A percentile compares a stretch with the other conserved stretches of the same genome.
These are phyloP conservation scores for Oikopleura dioica DNA, from an alignment of 23 tunicate genomes.

Conservation along the genomic window DNA sequence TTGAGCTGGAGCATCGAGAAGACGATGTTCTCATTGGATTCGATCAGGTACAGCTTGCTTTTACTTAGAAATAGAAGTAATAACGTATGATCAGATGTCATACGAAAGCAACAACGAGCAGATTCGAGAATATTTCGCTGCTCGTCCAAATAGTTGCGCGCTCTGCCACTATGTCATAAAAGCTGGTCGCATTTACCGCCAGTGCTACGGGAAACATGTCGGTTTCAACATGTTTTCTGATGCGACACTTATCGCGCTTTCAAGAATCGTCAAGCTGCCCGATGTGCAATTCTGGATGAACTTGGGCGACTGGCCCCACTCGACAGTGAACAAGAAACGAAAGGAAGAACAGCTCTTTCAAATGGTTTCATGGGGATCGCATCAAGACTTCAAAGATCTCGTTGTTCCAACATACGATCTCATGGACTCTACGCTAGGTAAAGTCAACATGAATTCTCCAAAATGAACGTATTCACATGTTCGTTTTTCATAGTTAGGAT, in stretches of 20 bases:
- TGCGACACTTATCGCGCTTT: constrained; percentile 31
- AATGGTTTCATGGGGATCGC: constrained; percentile 78
- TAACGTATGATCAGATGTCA: too few relatives aligned
- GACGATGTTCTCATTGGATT: too few relatives aligned
- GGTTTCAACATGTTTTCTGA: constrained; percentile 94
- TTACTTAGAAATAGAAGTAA: too few relatives aligned
- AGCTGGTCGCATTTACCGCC: constrained; percentile 35
- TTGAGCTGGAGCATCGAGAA: too few relatives aligned
- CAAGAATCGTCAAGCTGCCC: constrained; percentile 42
- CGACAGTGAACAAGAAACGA: constrained; percentile 18
- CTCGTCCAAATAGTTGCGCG: too few relatives aligned
- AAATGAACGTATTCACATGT: neutral
- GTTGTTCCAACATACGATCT: constrained; percentile 76
- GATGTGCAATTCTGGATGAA: constrained; percentile 64
- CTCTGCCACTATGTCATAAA: constrained; percentile 61
- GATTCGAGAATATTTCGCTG: too few relatives aligned
- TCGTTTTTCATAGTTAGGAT: neutral
- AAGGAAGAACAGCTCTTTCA: constrained; percentile 32
- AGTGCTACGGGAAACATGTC: constrained; percentile 61
- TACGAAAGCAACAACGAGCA: too few relatives aligned
- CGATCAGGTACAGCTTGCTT: too few relatives aligned
- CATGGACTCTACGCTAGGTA: constrained; percentile 39
- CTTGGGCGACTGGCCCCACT: constrained; percentile 79
- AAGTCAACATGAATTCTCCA: constrained; percentile 33
- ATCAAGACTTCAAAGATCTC: constrained; percentile 32